phyloP scores from a whole-genome alignment of 2,113 vertebrate species.

The Ivindomyrus marchei region DNA sequence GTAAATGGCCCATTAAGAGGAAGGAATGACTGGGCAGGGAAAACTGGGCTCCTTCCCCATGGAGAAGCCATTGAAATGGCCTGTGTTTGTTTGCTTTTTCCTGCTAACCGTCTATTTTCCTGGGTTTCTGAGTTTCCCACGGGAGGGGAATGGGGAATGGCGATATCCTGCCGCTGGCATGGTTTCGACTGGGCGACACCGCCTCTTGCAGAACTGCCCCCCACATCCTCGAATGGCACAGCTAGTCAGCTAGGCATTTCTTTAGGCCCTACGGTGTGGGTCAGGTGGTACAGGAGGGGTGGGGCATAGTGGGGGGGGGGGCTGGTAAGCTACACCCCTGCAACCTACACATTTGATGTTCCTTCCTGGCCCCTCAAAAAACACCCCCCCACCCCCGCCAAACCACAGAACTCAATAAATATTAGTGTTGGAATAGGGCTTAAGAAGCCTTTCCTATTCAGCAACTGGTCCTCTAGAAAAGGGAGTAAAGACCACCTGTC shows the following conservation, averaged over 20 bases:
- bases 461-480: neutral
- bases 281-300: neutral
- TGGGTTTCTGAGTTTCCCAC: neutral
- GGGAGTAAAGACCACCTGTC: constrained; percentile 18
- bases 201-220: neutral
- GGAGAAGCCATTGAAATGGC: neutral
- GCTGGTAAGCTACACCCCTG: neutral
- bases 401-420: constrained; percentile 19
- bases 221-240: neutral
- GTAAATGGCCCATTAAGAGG: neutral
- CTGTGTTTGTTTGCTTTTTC: neutral
- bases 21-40: neutral
- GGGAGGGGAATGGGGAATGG: neutral
- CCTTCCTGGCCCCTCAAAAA: constrained; percentile 11
- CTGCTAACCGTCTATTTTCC: neutral
- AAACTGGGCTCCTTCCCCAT: neutral
- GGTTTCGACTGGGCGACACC: neutral
- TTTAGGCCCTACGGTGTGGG: neutral
- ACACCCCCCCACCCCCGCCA: neutral
- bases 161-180: neutral
- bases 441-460: neutral
- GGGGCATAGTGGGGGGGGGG: neutral
- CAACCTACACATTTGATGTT: neutral
- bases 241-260: neutral
- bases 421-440: constrained; percentile 18